Base-by-base conservation (phyloP, 1,140 invertebrate species). In the Spodoptera litura region DNA sequence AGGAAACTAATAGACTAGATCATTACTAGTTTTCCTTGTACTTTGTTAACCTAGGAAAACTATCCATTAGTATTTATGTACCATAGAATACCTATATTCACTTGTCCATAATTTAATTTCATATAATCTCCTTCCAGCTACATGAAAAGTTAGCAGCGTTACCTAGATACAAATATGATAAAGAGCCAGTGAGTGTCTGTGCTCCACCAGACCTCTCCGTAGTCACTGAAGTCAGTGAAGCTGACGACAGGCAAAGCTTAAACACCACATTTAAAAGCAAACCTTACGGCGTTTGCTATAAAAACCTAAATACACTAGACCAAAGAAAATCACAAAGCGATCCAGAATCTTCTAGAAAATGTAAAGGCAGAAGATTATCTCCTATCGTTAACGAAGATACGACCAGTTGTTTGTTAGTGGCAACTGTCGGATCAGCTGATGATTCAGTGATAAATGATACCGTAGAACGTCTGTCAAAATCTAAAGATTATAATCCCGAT, bases 401-500 rank as follows among this genome's bases (percentile, higher is more conserved):
- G 6, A 55, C 85, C 9, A 91, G 87, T 76, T 88, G 84, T 62
- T 59, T 89, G 1, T 64, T 91, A 13, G 78, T 87, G 3, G 89
- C 90, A 12, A 90, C 91, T 10, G 77, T 91, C 15, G 88, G 85
- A 6, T 85, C 86, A 5, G 74, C 85, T 35, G 85, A 90, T 64
- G 87, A 92, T 61, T 88, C 88, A 38, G 78, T 91, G 1, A 87
- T 91, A 38, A 89, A 87, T 66, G 87, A 88, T 20, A 88, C 88
- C 6, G 73, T 91, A 44, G 85, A 91, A 61, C 59, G 83, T 13
- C 51, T 91, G 4, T 84, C 88, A 10, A 88, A 89, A 81, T 80
- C 79, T n/a, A 85, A 85, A 81, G 81, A 88, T 20, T 81, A 78
- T 73, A 73, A 84, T 20, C 52, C 82, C 2, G 85, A 89, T 81